A percentile compares a stretch with the other conserved stretches of the same genome.
These are phyloP conservation scores for Episyrphus balteatus DNA, from an alignment of 1,140 invertebrate genomes.

Conservation along the genomic window DNA sequence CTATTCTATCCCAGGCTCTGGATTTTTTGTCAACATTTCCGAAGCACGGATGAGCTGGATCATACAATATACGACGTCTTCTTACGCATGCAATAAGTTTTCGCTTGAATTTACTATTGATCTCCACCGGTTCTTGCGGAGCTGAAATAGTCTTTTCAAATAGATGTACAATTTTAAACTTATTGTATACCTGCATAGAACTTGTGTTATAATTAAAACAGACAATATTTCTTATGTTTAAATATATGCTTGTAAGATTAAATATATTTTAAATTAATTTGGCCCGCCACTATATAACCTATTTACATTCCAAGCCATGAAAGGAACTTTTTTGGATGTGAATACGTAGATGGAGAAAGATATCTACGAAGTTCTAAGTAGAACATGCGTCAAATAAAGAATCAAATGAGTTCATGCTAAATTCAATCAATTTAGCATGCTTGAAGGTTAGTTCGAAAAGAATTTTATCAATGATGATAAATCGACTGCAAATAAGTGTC, in stretches of 20 bases:
- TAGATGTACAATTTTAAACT: not conserved
- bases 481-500: no score
- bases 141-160: not conserved
- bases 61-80: conserved; percentile 2
- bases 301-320: no score
- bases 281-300: no score
- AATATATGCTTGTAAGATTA: not conserved
- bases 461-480: no score
- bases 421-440: no score
- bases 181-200: not conserved
- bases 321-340: no score
- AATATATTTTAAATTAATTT: no score
- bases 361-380: no score
- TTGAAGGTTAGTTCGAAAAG: no score
- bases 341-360: no score
- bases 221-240: not conserved
- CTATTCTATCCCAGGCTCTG: conserved; percentile 5
- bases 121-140: not conserved
- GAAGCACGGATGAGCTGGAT: conserved; percentile 3
- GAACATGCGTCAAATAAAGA: no score
- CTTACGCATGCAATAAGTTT: conserved; percentile 2
- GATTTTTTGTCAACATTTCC: conserved; percentile 1
- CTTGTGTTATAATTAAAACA: not conserved
- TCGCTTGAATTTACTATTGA: not conserved
- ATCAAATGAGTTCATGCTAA: no score